Base-by-base conservation (phyloP, 2,888 invertebrate genomes). In the Stenichneumon culpator region DNA sequence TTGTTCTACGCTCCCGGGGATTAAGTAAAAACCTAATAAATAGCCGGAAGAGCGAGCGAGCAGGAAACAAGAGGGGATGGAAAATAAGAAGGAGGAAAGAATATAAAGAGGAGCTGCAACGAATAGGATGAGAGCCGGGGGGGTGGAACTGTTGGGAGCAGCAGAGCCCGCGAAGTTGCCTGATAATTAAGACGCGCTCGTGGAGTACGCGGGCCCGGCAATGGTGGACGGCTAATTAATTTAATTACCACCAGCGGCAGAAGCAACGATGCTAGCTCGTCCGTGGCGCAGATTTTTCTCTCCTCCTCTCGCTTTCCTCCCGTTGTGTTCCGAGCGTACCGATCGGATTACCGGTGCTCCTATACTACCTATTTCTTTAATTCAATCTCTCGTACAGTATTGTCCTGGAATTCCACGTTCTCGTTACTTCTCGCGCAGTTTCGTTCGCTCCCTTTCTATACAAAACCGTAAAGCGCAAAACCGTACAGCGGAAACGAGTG, bases 21-120 rank as follows among this genome's bases (percentile, higher is more conserved):
- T 90, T 90, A 91, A 92, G 92, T 91, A 92, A 93, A 93, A 93
- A 92, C 91, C 91, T 92, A 92, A 93, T 92, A 93, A 93, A 93
- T 93, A 93, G 93, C 90, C 90, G 91, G 92, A 89, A 89, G 63
- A 63, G 63, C 16, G 89, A 87, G 70, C n/a, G 80, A 69, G 79
- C 44, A 63, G 75, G 84, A 85, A 82, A 86, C 72, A 79, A 54
- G 47, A 25, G 65, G 74, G 32, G 65, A 32, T 60, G 70, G 65
- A 69, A 67, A 84, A n/a, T 69, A 44, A 52, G 72, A 81, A 69
- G 82, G 75, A 74, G 63, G 65, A 52, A 67, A 44, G 32, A 28
- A 25, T 79, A 82, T 65, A 80, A 84, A 57, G 84, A 85, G 79
- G 70, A 73, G 60, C 68, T 78, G 75, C n/a, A 73, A 83, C 50